Percentiles rank a stretch among this genome's conserved stretches.
Evolutionary conservation across 1,140 invertebrate species (phyloP).

Genomic region (Ceratina australensis): DNA sequence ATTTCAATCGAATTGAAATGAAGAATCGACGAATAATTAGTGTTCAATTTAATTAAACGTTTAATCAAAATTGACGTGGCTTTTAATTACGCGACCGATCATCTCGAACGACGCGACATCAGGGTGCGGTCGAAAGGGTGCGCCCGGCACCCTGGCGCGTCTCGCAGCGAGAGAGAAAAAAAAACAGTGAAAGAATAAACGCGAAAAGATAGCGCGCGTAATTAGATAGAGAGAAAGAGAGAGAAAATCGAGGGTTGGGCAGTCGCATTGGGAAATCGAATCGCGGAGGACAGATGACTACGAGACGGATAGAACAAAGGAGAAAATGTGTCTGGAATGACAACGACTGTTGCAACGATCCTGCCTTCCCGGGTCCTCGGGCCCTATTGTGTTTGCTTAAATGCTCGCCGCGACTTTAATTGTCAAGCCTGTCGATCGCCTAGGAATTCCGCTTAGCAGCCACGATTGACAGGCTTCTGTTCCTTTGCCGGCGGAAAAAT

Average conservation of each 20-base stretch:
- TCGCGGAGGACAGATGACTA: constrained; percentile 51
- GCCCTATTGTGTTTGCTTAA: constrained; percentile 53
- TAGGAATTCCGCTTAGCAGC: constrained; percentile 24
- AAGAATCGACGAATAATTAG: too few relatives aligned
- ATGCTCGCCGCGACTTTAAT: constrained; percentile 46
- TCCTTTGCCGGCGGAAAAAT: background rate
- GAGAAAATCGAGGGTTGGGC: constrained; percentile 58
- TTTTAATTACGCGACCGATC: constrained; percentile 46
- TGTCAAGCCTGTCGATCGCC: constrained; percentile 39
- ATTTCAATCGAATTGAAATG: too few relatives aligned
- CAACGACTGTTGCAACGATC: constrained; percentile 54
- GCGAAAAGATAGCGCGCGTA: background rate
- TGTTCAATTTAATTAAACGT: too few relatives aligned
- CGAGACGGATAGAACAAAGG: constrained; percentile 61
- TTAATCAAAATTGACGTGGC: constrained; percentile 40
- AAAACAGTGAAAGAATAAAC: background rate
- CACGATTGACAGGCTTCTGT: constrained; percentile 24
- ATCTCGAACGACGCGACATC: constrained; percentile 49
- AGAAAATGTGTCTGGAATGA: constrained; percentile 58
- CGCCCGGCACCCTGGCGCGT: constrained; percentile 53
- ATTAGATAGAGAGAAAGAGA: background rate
- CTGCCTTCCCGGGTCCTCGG: background rate
- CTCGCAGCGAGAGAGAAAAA: background rate
- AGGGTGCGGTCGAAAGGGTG: constrained; percentile 67
- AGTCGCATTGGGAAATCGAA: constrained; percentile 56